Evolutionary conservation across 1,140 invertebrate species (phyloP).

Genomic region (Drosophila subpulchrella): DNA sequence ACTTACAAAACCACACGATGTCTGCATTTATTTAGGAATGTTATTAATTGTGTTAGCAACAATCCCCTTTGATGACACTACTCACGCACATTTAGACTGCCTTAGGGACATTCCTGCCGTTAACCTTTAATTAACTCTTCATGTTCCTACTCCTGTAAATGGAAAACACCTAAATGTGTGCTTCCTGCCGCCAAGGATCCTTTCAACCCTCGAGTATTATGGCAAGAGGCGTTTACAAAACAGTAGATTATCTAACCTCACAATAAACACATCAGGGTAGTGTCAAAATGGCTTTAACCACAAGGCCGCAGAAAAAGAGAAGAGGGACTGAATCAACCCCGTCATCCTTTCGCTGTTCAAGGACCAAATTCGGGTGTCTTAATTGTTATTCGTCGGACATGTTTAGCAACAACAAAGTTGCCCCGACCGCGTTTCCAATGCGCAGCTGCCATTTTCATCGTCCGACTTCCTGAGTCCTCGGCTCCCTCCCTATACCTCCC

Average conservation of each 20-base stretch:
- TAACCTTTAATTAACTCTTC: not conserved
- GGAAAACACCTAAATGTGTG: conserved; percentile 1
- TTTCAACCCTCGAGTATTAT: conserved; percentile 21
- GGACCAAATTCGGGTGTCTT: conserved; percentile 33
- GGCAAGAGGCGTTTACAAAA: conserved; percentile 49
- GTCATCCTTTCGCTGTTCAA: conserved; percentile 5
- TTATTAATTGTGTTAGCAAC: not conserved
- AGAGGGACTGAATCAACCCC: conserved; percentile 27
- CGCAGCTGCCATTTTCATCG: conserved; percentile 56
- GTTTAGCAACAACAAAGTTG: conserved; percentile 55
- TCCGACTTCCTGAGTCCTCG: conserved; percentile 5
- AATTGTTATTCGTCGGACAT: conserved; percentile 71
- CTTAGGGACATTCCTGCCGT: not conserved
- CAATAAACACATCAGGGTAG: conserved; percentile 62
- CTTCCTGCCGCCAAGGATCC: conserved; percentile 13
- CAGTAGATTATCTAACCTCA: conserved; percentile 57
- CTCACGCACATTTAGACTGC: not conserved
- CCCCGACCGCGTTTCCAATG: conserved; percentile 20
- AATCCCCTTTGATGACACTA: not conserved
- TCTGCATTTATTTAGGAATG: not conserved
- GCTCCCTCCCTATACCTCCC: not conserved
- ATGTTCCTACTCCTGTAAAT: not conserved
- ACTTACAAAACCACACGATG: too few relatives aligned
- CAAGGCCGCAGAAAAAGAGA: conserved; percentile 5
- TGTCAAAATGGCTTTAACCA: conserved; percentile 67